These are phyloP conservation scores for Anoncus sp. DNA, from an alignment of 2,888 invertebrate genomes.

Conservation along the genomic window DNA sequence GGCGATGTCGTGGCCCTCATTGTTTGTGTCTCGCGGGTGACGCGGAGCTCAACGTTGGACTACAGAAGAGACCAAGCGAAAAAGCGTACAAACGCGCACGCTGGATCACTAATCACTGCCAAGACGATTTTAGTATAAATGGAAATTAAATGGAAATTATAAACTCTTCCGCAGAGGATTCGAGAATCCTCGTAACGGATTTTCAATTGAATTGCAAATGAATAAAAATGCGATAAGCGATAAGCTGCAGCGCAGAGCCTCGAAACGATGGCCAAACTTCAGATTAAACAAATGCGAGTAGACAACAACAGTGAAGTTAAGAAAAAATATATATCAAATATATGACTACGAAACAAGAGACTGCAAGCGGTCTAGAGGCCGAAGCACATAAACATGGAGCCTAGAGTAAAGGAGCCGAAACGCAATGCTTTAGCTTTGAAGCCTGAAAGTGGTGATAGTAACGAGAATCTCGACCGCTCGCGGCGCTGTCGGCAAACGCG, in stretches of 20 bases:
- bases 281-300: conserved; percentile 81
- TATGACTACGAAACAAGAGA: conserved; percentile 27
- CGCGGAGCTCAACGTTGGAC: not conserved
- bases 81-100: not conserved
- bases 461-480: too few relatives aligned
- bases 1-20: conserved; percentile 5
- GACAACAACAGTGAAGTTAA: conserved; percentile 82
- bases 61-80: not conserved
- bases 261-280: conserved; percentile 79
- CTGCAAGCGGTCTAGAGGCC: not conserved
- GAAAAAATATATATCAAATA: conserved; percentile 63
- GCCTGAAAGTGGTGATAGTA: too few relatives aligned
- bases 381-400: too few relatives aligned
- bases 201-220: conserved; percentile 15
- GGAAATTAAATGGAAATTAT: too few relatives aligned
- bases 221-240: conserved; percentile 9
- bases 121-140: too few relatives aligned
- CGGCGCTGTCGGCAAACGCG: too few relatives aligned
- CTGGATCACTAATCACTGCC: too few relatives aligned
- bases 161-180: not conserved
- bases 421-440: too few relatives aligned
- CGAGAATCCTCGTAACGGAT: not conserved
- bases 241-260: conserved; percentile 57
- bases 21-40: conserved; percentile 1
- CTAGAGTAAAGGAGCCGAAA: too few relatives aligned